Base-by-base conservation (phyloP, 1,140 invertebrate species). In the Helicoverpa armigera region DNA sequence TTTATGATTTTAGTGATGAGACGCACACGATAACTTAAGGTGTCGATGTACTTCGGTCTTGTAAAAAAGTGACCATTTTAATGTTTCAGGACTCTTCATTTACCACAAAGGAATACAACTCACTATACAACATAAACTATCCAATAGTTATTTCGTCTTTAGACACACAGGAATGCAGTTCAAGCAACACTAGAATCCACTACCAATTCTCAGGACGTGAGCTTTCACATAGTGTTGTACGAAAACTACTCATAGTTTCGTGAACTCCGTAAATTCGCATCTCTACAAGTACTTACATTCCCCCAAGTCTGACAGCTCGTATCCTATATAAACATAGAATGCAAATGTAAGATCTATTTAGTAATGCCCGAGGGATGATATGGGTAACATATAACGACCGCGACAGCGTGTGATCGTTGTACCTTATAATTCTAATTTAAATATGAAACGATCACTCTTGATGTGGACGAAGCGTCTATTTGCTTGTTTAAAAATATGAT, bases 351-450 rank as follows among this genome's bases (percentile, higher is more conserved):
- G 63, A 58, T 81, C 60, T 81, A 75, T 81, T 81, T 81, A 74
- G 72, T 69, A 16, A 75, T 48, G 50, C 75, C 75, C 75, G 50
- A 60, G 58, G 81, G 75, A 70, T 76, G 73, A 76, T 76, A 82
- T 73, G 67, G 67, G 76, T 78, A 69, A 43, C 75, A 63, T 58
- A 69, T 76, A 61, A 67, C 56, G 54, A n/a, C 35, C 16, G 18
- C 65, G 43, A 69, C 56, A 72, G 14, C 60, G 16, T 69, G 74
- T 81, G 79, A 81, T 81, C 79, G 16, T 50, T 75, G 14, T 67
- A 56, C 72, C 79, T 81, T 81, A 75, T 81, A 75, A 81, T 81
- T 81, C 73, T 81, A 81, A 81, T 81, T 81, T 75, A 75, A 81
- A 81, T 81, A 54, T 81, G 60, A 69, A 75, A 75, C 53, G 65